Evolutionary conservation across 2,888 invertebrate genomes (phyloP), one percentile per base, ranked within the genome.

Genomic region (Meghimatium bilineatum): DNA sequence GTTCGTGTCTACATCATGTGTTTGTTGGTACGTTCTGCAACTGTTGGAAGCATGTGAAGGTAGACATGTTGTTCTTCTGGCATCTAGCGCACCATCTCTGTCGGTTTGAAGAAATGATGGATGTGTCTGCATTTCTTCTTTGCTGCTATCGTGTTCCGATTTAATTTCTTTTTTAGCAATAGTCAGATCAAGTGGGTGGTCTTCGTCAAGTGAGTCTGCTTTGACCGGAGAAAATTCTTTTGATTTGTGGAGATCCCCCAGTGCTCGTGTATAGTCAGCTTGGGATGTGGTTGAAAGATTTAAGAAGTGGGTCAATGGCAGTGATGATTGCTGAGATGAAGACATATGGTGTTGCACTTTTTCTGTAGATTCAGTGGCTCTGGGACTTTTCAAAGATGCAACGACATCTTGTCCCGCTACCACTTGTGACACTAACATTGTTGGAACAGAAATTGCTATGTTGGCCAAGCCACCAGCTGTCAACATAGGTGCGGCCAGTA

Each of bases 401-500:
- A 69, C 52, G 1, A 44, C 74, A 63, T 81, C 81, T 34, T 56
- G 72, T 1, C 81, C 81, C 29, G 74, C 8, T 23, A 81, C 56
- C 34, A 71, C n/a, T 14, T 72, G 44, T 63, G 69, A 91, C 67
- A 90, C 86, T 56, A 91, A 87, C 77, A 90, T 89, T 23, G 90
- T 88, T 17, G 90, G 91, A 77, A 89, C 81, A 23, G 87, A 88
- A 34, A 87, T 87, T 12, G 88, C 85, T 80, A 89, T 87, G 80
- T 86, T 89, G 38, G 87, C 84, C 44, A 88, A 56, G 14, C 87
- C 88, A 26, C 86, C 85, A 17, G 89, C 87, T 34, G 90, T 87
- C 67, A 91, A 77, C 29, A 90, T 87, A 20, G 91, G 90, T 12
- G 91, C 89, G 20, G 89, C 87, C 38, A 91, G 81, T 14, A 91